Base-by-base conservation (phyloP, 2,888 invertebrate species). In the Hirtodrosophila duncani region DNA sequence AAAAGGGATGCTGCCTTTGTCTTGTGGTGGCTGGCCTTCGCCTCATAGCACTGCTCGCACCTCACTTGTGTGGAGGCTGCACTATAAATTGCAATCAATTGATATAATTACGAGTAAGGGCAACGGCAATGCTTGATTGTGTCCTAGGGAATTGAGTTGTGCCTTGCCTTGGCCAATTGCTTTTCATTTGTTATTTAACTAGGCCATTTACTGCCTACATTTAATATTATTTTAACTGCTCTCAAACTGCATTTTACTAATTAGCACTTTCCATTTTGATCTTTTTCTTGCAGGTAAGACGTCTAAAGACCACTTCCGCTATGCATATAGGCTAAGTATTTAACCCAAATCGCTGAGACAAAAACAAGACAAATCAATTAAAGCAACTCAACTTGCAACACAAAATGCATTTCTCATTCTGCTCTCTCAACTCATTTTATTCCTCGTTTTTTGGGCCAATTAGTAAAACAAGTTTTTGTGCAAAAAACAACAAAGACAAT, bases 31-130 rank as follows among this genome's bases (percentile, higher is more conserved):
- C 30, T 48, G 46, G 24, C 42, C 56, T 49, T 49, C 43, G 52
- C 7, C 45, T 39, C 18, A 16, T 24, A 4, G 41, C 26, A 21
- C 11, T 39, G 41, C 43, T 42, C 43, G 24, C 38, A 10, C 24
- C 14, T 7, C 48, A 52, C 37, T 37, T 45, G 23, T 51, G 34
- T 24, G 45, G 42, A 45, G 43, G 62, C 48, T 34, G 52, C 67
- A 64, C 67, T 58, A 72, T 72, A 75, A 75, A 78, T 78, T 78
- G 79, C 75, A 71, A 75, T 75, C 75, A 75, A 75, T 75, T 78
- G 70, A 57, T 66, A 70, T 72, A 75, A 75, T 75, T 75, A 72
- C 67, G 63, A 44, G 26, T 21, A 24, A 29, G 33, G 31, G 17
- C 3, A 34, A n/a, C 2, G 21, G 10, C 31, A 10, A 23, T 18